Evolutionary conservation across 2,888 invertebrate genomes (phyloP).

Genomic region (Tetranychus truncatus): DNA sequence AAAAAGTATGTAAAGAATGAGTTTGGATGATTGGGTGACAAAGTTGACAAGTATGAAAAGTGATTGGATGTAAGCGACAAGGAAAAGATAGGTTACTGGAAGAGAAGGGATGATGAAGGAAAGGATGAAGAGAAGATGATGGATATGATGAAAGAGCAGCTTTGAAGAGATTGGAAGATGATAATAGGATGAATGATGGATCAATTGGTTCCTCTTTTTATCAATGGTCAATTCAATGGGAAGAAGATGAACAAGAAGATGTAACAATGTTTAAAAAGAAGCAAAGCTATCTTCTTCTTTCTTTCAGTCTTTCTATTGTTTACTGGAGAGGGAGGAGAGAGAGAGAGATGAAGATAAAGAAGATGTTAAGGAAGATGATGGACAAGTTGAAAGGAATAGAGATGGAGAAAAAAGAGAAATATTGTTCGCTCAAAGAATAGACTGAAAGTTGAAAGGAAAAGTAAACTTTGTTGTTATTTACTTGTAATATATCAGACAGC

Average conservation of each 20-base stretch:
- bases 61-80: not conserved
- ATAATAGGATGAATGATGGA: constrained; percentile 1
- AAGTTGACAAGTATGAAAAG: constrained; percentile 1
- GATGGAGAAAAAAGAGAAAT: not conserved
- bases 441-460: too few species aligned
- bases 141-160: too few species aligned
- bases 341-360: not conserved
- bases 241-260: not conserved
- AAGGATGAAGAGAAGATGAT: not conserved
- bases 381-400: not conserved
- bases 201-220: not conserved
- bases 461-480: too few species aligned
- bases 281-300: not conserved
- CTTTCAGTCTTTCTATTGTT: not conserved
- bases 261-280: not conserved
- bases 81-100: not conserved
- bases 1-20: not conserved
- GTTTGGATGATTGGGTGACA: not conserved
- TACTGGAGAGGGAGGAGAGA: not conserved
- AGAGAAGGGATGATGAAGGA: not conserved
- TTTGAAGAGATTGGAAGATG: not conserved
- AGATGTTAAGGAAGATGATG: not conserved
- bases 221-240: not conserved
- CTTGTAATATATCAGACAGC: too few species aligned
- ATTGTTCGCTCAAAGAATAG: too few species aligned